Base-by-base conservation (phyloP, 2,113 vertebrate genomes). In the Rostratula benghalensis region DNA sequence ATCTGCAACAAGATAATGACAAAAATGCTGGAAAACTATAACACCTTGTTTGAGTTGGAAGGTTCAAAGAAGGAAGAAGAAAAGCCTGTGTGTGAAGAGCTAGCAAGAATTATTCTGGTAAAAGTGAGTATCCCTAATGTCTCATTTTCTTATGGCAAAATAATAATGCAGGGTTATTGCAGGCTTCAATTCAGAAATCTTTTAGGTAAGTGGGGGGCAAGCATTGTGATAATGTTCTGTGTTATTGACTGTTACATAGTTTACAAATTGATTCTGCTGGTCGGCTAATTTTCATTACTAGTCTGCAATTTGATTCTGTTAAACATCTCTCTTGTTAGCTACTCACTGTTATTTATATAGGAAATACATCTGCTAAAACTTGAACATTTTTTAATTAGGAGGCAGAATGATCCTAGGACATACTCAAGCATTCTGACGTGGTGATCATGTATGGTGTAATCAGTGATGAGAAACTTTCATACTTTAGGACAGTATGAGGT, bases 1-100 rank as follows among this genome's bases (percentile, higher is more conserved):
- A 98, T 99, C 94, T 99, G 98, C 90, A 99, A 99, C 97, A 99
- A 98, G 87, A 98, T 99, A 91, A 98, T 99, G 98, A 97, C 97
- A 54, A 98, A 97, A 95, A 98, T 99, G 89, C 98, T 99, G 89
- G 98, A 99, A 97, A 98, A 98, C 96, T 99, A 98, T 95, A 94
- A 87, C 63, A 76, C 87, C 22, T 97, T 99, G 65, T 99, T 99
- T 96, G 98, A 99, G 90, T 59, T 94, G 27, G 97, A 96, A 23
- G 64, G 39, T 43, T 84, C 91, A 67, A 95, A 97, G 90, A 97
- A 96, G 39, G 92, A 87, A 82, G 77, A 92, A 45, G 61, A 92
- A 83, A 97, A 95, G 28, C 95, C 91, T 82, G 69, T 74, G n/a
- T 75, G 91, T 77, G 97, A 98, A 56, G 97, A 98, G 33, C 83